A percentile compares a stretch with the other conserved stretches of the same genome.
These are phyloP conservation scores for Pholis gunnellus DNA, from an alignment of 2,113 vertebrate genomes.

Conservation along the genomic window DNA sequence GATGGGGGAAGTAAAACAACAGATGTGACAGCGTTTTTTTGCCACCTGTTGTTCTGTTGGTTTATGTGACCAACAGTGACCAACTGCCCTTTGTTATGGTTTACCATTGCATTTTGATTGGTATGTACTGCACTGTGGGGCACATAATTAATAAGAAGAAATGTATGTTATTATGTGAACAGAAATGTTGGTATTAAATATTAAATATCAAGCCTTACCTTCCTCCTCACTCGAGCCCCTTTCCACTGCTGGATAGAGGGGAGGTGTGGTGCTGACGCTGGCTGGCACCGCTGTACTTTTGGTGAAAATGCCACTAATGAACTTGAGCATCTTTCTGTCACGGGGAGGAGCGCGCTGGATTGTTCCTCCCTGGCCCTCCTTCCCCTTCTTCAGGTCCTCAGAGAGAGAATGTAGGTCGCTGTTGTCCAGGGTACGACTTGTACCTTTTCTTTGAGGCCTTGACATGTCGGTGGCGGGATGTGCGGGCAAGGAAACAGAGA, in stretches of 20 bases:
- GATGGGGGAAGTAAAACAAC: slow-evolving; percentile 14
- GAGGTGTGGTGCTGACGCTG: slow-evolving; percentile 76
- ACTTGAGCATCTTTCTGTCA: slow-evolving; percentile 96
- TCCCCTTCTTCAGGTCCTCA: slow-evolving; percentile 82
- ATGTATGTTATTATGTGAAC: not conserved
- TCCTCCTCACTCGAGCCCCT: slow-evolving; percentile 85
- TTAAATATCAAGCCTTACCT: slow-evolving; percentile 72
- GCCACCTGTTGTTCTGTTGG: not conserved
- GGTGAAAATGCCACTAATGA: slow-evolving; percentile 96
- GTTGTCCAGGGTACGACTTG: slow-evolving; percentile 95
- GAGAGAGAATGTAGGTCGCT: slow-evolving; percentile 89
- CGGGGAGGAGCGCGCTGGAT: slow-evolving; percentile 87
- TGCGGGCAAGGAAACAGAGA: slow-evolving; percentile 75
- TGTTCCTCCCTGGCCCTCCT: slow-evolving; percentile 76
- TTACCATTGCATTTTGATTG: not conserved
- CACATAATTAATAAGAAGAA: not conserved
- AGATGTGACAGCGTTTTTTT: not conserved
- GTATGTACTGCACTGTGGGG: not conserved
- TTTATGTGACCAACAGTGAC: not conserved
- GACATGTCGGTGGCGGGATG: slow-evolving; percentile 64
- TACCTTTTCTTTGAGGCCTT: slow-evolving; percentile 88
- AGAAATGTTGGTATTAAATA: slow-evolving; percentile 1
- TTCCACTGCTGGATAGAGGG: slow-evolving; percentile 79
- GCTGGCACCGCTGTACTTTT: slow-evolving; percentile 88
- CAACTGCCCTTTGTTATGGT: not conserved